These are phyloP conservation scores for Mythimna pallens DNA, from an alignment of 2,888 invertebrate genomes.

Conservation along the genomic window DNA sequence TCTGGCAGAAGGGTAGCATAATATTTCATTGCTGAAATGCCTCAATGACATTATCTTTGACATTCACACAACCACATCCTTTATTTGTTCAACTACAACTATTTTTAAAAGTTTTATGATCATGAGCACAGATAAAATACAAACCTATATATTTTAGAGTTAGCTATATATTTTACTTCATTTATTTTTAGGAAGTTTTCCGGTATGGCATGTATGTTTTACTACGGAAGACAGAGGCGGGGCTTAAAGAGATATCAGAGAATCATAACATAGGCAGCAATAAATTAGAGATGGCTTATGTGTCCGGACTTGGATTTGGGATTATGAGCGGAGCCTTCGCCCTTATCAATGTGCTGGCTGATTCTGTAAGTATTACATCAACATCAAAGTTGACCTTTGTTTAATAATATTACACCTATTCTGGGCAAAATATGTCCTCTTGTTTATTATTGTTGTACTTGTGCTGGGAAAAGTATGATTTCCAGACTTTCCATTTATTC, in stretches of 20 bases:
- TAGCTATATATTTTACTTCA: not conserved
- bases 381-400: not conserved
- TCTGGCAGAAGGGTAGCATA: not conserved
- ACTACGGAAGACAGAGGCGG: slow-evolving; percentile 96
- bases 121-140: not conserved
- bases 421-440: not conserved
- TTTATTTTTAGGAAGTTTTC: slow-evolving; percentile 94
- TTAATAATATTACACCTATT: not conserved
- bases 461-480: not conserved
- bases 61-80: not conserved
- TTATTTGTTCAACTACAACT: not conserved
- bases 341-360: slow-evolving; percentile 98
- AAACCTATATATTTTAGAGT: too few relatives aligned
- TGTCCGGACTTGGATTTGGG: slow-evolving; percentile 99
- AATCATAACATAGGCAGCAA: slow-evolving; percentile 95
- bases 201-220: slow-evolving; percentile 95
- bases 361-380: slow-evolving; percentile 91
- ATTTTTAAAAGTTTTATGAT: not conserved
- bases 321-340: slow-evolving; percentile 98
- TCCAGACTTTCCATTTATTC: too few relatives aligned
- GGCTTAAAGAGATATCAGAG: slow-evolving; percentile 97
- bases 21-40: not conserved
- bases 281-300: slow-evolving; percentile 98
- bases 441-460: not conserved
- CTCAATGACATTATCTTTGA: not conserved